Conservation (phyloP, 2,888 invertebrate species). For the Leptopterna dolabrata region DNA sequence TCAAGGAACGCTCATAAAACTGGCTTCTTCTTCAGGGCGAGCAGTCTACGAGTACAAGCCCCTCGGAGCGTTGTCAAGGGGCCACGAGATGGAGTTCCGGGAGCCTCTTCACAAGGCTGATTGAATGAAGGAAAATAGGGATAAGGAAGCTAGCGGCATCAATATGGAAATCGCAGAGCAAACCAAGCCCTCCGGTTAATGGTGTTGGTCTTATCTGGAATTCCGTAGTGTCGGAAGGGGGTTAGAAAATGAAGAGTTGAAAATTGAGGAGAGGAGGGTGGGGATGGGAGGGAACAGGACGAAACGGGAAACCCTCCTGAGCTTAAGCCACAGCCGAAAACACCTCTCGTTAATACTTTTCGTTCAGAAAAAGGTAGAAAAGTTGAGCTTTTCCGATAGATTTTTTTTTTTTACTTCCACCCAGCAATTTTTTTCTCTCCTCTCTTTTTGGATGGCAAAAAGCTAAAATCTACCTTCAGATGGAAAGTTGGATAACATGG, state of each 20-base stretch:
- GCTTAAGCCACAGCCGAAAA: conserved; percentile 13
- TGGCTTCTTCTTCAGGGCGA: background rate
- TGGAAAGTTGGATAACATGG: background rate
- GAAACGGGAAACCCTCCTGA: conserved; percentile 6
- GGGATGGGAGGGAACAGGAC: background rate
- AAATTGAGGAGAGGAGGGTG: background rate
- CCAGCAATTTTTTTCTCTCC: background rate
- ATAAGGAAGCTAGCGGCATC: conserved; percentile 2
- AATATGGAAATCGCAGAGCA: conserved; percentile 22
- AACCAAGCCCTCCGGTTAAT: conserved; percentile 16
- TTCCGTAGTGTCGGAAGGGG: background rate
- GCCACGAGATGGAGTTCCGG: background rate
- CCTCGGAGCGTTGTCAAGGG: background rate
- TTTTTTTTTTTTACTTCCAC: background rate
- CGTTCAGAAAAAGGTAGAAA: background rate
- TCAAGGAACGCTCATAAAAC: background rate
- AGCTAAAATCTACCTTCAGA: background rate
- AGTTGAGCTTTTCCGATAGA: background rate
- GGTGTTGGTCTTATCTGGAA: conserved; percentile 17
- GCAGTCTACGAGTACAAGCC: background rate
- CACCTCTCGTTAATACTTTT: conserved; percentile 25
- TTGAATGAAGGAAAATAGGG: conserved; percentile 27
- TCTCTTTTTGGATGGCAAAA: background rate
- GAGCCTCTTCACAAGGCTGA: background rate
- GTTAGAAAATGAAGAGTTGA: background rate